phyloP scores from a whole-genome alignment of 53 echinoderm and acorn worm species.

The Holothuria scabra region DNA sequence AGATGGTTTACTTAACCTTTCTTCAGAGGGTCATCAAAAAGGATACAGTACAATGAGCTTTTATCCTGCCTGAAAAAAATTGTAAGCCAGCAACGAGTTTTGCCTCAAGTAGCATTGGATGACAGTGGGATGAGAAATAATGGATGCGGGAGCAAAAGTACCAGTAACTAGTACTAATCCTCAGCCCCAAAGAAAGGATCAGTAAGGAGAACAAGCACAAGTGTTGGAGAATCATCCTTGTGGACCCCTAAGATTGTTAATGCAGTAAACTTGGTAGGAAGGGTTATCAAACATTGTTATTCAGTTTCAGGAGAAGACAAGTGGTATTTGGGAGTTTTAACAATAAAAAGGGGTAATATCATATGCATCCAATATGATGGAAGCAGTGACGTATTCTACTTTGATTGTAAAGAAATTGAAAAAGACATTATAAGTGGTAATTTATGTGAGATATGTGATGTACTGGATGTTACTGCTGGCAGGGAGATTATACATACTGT shows the following conservation, averaged over 20 bases:
- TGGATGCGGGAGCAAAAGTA: too few species aligned
- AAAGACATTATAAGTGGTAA: neutral
- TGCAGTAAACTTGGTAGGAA: neutral
- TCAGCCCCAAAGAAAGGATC: too few species aligned
- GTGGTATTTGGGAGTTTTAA: neutral
- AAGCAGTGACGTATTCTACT: neutral
- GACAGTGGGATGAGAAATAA: too few species aligned
- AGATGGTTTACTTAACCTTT: conserved; percentile 17
- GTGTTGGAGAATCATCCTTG: too few species aligned
- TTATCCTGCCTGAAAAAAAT: too few species aligned
- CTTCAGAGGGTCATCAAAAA: conserved; percentile 26
- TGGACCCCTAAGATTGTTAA: neutral
- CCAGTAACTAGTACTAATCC: too few species aligned
- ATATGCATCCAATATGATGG: neutral
- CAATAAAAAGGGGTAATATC: neutral
- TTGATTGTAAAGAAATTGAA: neutral
- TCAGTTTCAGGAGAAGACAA: too few species aligned
- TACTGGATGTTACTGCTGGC: neutral
- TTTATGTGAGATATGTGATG: neutral
- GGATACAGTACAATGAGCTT: conserved; percentile 1
- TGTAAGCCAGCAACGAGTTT: too few species aligned
- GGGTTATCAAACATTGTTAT: neutral
- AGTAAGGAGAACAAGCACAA: too few species aligned
- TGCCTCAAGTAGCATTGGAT: too few species aligned
- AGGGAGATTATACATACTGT: neutral